Conservation (phyloP, 2,888 invertebrate genomes). For the Aproaerema taeniolella region DNA sequence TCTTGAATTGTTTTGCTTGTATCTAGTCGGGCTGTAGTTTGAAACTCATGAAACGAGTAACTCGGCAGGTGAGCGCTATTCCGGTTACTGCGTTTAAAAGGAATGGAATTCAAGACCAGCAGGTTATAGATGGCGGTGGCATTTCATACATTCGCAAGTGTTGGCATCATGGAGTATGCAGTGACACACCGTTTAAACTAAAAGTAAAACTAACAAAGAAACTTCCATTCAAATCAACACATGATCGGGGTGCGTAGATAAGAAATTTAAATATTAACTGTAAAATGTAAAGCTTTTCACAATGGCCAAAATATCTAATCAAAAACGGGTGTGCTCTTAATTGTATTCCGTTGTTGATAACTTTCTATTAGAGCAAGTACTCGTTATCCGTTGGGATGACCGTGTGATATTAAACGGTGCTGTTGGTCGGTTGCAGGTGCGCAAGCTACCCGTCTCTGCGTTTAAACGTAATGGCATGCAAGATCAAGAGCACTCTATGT, state of each 20-base stretch:
- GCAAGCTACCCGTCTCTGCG: slow-evolving; percentile 54
- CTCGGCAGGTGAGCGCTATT: slow-evolving; percentile 51
- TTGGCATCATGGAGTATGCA: slow-evolving; percentile 46
- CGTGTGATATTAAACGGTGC: too few relatives aligned
- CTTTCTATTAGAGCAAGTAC: too few relatives aligned
- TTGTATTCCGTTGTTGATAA: too few relatives aligned
- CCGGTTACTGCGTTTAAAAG: slow-evolving; percentile 61
- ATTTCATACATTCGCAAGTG: slow-evolving; percentile 57
- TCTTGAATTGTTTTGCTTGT: neutral
- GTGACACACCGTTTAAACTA: slow-evolving; percentile 42
- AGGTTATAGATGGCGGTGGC: slow-evolving; percentile 53
- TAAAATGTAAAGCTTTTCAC: too few relatives aligned
- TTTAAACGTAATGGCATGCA: slow-evolving; percentile 72
- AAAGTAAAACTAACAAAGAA: slow-evolving; percentile 58
- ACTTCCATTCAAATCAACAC: slow-evolving; percentile 47
- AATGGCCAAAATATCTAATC: too few relatives aligned
- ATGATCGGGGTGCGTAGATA: slow-evolving; percentile 39
- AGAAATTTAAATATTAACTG: too few relatives aligned
- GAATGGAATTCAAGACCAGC: slow-evolving; percentile 65
- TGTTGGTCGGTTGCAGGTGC: slow-evolving; percentile 66
- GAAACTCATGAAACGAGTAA: slow-evolving; percentile 14
- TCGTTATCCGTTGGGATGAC: too few relatives aligned
- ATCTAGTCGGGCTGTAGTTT: neutral
- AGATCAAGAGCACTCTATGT: slow-evolving; percentile 62
- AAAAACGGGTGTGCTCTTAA: too few relatives aligned